Conservation (phyloP, 2,888 invertebrate species). For the Graphium colonna region DNA sequence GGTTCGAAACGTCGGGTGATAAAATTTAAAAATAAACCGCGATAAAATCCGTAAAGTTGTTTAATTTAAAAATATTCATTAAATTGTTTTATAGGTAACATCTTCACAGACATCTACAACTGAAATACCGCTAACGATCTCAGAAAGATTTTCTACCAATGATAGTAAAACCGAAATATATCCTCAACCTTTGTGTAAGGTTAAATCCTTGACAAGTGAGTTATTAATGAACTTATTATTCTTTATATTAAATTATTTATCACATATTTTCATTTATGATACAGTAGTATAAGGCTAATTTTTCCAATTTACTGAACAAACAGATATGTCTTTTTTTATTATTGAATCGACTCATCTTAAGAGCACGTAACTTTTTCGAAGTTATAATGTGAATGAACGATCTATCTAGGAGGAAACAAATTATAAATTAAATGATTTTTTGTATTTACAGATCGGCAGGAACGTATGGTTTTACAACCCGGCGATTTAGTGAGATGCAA, state of each 20-base stretch:
- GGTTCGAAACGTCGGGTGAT: too few species aligned
- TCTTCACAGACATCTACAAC: slow-evolving; percentile 66
- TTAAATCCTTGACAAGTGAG: slow-evolving; percentile 45
- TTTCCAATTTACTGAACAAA: too few species aligned
- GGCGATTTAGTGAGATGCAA: slow-evolving; percentile 68
- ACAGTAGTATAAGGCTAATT: too few species aligned
- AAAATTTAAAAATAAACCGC: too few species aligned
- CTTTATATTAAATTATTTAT: not conserved
- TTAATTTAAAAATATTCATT: not conserved
- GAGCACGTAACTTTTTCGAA: too few species aligned
- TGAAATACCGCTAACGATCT: slow-evolving; percentile 47
- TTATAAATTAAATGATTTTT: too few species aligned
- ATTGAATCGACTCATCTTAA: too few species aligned
- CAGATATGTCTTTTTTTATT: too few species aligned
- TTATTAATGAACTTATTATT: not conserved
- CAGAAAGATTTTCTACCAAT: slow-evolving; percentile 38
- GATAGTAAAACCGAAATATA: slow-evolving; percentile 40
- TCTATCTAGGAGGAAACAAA: too few species aligned
- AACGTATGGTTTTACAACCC: slow-evolving; percentile 55
- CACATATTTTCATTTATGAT: slow-evolving; percentile 2
- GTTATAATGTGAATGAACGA: too few species aligned
- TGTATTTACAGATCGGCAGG: slow-evolving; percentile 39
- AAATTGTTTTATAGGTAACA: slow-evolving; percentile 41
- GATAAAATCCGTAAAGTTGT: too few species aligned
- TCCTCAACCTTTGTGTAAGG: slow-evolving; percentile 50